phyloP scores from a whole-genome alignment of 2,113 vertebrate species.

The Calidris pygmaea region DNA sequence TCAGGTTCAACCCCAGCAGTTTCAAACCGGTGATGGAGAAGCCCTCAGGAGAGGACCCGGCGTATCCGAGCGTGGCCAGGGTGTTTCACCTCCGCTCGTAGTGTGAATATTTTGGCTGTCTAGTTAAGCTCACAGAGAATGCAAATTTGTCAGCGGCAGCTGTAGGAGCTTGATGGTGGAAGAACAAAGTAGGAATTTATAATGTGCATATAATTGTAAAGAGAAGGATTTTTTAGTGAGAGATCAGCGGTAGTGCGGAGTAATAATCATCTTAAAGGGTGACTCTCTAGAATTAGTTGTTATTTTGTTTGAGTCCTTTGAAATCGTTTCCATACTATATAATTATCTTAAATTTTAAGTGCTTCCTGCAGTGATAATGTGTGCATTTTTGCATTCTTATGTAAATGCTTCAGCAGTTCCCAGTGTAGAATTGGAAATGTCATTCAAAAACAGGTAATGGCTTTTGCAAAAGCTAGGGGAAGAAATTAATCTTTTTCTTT shows the following conservation, averaged over 20 bases:
- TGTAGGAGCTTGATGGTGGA: slow-evolving; percentile 62
- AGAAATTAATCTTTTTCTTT: slow-evolving; percentile 12
- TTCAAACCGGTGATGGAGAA: background rate
- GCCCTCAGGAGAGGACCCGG: rapidly evolving
- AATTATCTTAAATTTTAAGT: slow-evolving; percentile 76
- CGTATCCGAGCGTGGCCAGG: rapidly evolving
- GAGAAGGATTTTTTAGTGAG: slow-evolving; percentile 47
- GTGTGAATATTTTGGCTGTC: slow-evolving; percentile 33
- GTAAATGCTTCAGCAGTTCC: slow-evolving; percentile 57
- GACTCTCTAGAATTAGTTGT: slow-evolving; percentile 71
- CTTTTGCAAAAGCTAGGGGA: slow-evolving; percentile 44
- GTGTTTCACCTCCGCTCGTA: slow-evolving; percentile 14
- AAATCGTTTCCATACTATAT: slow-evolving; percentile 63
- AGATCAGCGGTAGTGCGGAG: slow-evolving; percentile 37
- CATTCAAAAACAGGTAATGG: slow-evolving; percentile 59
- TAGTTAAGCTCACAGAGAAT: slow-evolving; percentile 56
- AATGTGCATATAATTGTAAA: slow-evolving; percentile 59
- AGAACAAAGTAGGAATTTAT: slow-evolving; percentile 71
- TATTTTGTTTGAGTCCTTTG: slow-evolving; percentile 71
- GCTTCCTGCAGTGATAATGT: slow-evolving; percentile 72
- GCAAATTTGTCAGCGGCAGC: slow-evolving; percentile 62
- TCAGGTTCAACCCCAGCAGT: background rate
- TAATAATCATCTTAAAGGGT: slow-evolving; percentile 68
- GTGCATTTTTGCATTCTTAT: slow-evolving; percentile 68
- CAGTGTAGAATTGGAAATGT: slow-evolving; percentile 53